Percentiles rank a stretch among this genome's conserved stretches.
phyloP scores from a whole-genome alignment of 2,797 vertebrate species.

The Alca torda region DNA sequence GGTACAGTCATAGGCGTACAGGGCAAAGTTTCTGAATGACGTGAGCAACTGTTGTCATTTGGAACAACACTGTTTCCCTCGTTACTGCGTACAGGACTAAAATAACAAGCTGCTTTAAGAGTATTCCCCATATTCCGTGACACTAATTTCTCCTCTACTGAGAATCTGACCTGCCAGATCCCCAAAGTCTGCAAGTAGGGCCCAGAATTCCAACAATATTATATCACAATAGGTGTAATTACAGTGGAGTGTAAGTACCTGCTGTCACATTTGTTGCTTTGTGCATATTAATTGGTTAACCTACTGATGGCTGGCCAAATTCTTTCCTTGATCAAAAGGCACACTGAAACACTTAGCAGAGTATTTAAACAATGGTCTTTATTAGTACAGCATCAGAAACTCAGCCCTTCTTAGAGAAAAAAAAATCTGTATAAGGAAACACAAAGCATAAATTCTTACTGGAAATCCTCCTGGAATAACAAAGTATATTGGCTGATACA shows the following conservation, averaged over 20 bases:
- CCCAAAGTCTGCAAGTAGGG: background rate
- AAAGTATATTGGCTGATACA: background rate
- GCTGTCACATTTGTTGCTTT: background rate
- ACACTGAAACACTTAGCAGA: background rate
- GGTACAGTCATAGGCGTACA: rapidly evolving
- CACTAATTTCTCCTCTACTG: background rate
- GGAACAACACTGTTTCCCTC: background rate
- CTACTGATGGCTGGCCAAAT: background rate
- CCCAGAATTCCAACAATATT: background rate
- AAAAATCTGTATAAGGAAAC: background rate
- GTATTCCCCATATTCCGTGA: background rate
- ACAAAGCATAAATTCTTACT: background rate
- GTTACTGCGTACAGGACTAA: background rate
- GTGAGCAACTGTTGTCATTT: background rate
- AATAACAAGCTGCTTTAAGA: background rate
- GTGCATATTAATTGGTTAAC: conserved; percentile 20
- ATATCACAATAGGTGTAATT: background rate
- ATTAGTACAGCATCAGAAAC: background rate
- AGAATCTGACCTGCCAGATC: background rate
- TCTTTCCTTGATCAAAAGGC: background rate
- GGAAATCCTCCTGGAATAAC: background rate
- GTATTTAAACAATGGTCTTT: background rate
- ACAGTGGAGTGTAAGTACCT: background rate
- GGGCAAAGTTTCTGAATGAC: background rate
- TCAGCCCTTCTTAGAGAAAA: background rate